Evolutionary conservation across 2,888 invertebrate species (phyloP), one percentile per base, ranked within the genome.

Genomic region (Noctua janthe): DNA sequence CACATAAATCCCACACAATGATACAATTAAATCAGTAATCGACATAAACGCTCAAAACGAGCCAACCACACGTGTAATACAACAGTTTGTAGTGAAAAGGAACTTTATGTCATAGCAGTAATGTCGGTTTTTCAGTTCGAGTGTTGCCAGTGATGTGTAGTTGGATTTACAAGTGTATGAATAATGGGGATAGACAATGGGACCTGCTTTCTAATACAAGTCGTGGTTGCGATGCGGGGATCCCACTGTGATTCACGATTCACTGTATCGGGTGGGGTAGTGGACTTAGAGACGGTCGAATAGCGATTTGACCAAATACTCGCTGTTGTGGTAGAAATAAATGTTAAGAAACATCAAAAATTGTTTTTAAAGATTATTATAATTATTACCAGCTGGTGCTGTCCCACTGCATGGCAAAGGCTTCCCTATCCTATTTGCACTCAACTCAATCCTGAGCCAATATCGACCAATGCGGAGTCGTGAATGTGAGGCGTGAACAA

Each of bases 191-290:
- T 47, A 70, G 66, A 88, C 84, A 90, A 88, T 90, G 39, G 80
- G 66, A 90, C 89, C 78, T 90, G 85, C 89, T 88, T 90, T 88
- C 90, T 88, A 88, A 89, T 79, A 73, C 70, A 73, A 62, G 82
- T 81, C 76, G 81, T 80, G 67, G 78, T 71, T 56, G 79, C 56
- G 23, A 79, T 56, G 71, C 67, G 82, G 83, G 83, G 83, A 88
- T 83, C 72, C 87, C 89, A 87, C 79, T 39, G 81, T 88, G 89
- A 90, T 81, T 88, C 90, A 88, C 89, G 89, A 88, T 79, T 79
- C 80, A 73, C 79, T 67, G 59, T 78, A 56, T 66, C n/a, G 2
- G 70, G 56, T 47, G 3, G 76, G 74, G 67, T 51, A 1, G 66
- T 1, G 80, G 56, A 49, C 39, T 47, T 71, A 56, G 64, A 7